Evolutionary conservation across 2,113 vertebrate species (phyloP), one percentile per base, ranked within the genome.

Genomic region (Centropristis striata): DNA sequence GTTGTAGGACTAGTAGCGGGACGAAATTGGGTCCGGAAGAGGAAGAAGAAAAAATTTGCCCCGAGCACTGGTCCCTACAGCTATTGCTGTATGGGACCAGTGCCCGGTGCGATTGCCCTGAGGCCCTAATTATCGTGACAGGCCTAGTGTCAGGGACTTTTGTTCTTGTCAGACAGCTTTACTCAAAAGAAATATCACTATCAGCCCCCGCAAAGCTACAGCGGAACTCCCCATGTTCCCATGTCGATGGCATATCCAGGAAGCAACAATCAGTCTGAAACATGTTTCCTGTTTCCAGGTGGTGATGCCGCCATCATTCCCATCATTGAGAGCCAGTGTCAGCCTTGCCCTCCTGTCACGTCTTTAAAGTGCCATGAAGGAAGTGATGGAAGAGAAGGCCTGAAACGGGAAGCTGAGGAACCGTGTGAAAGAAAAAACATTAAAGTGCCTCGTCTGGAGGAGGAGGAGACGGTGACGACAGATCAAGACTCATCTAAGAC

Each of bases 231-330:
- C n/a, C n/a, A n/a, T 21, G 10, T 58, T 18, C 4, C 27, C 13
- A 5, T 20, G 9, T 15, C 42, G 70, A 41, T 36, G 54, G 13
- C 51, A 15, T 68, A 54, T 53, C 28, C 39, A 21, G 41, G 53
- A 51, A 44, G n/a, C n/a, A n/a, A n/a, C n/a, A 39, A 27, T 42
- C 65, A 36, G 53, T 46, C 32, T 67, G 5, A 44, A 39, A 36
- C 1, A 1, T 27, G 1, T 63, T 71, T 23, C 90, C 39, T 49
- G 0, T 64, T 8, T 69, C 25, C 80, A 99, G 98, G 98, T 94
- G 98, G 98, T 4, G 98, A 99, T 55, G 97, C 97, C 18, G 98
- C 98, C 75, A 99, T 99, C 86, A 93, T 99, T 79, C 97, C 97
- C 8, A 91, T 96, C 93, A 83, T 55, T 3, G 91, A 94, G 59